Evolutionary conservation across 2,888 invertebrate species (phyloP).

Genomic region (Linnaemya vulpina): DNA sequence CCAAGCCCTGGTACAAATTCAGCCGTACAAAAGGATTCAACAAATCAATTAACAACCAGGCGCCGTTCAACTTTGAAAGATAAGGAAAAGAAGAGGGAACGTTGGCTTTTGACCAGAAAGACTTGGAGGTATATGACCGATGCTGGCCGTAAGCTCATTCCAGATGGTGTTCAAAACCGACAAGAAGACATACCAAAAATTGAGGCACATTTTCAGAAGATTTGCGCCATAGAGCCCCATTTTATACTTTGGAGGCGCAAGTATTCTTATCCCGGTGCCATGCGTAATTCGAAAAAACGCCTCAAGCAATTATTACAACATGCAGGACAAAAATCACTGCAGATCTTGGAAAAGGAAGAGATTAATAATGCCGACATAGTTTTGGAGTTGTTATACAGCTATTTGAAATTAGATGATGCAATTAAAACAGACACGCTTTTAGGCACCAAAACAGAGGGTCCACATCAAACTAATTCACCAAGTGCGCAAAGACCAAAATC

Average conservation of each 20-base stretch:
- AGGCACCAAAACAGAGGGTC: conserved; percentile 78
- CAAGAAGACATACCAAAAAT: conserved; percentile 91
- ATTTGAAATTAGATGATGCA: conserved; percentile 77
- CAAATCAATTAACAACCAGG: conserved; percentile 30
- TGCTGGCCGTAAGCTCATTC: conserved; percentile 92
- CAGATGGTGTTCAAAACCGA: conserved; percentile 90
- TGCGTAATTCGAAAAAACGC: conserved; percentile 75
- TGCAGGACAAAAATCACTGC: conserved; percentile 66
- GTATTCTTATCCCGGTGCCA: conserved; percentile 87
- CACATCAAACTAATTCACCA: conserved; percentile 80
- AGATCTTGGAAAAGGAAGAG: conserved; percentile 70
- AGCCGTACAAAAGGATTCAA: background rate
- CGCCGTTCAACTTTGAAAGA: conserved; percentile 59
- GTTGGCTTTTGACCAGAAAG: conserved; percentile 94
- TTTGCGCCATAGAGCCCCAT: conserved; percentile 90
- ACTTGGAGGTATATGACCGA: conserved; percentile 97
- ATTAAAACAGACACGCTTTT: conserved; percentile 78
- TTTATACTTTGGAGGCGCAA: conserved; percentile 91
- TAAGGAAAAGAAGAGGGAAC: conserved; percentile 83
- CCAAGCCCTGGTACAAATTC: background rate
- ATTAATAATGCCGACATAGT: conserved; percentile 76
- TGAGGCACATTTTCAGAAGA: conserved; percentile 92
- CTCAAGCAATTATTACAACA: conserved; percentile 75
- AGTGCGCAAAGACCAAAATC: conserved; percentile 77
- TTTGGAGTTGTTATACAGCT: conserved; percentile 78